These are phyloP conservation scores for Empis livida DNA, from an alignment of 2,888 invertebrate genomes.

Conservation along the genomic window DNA sequence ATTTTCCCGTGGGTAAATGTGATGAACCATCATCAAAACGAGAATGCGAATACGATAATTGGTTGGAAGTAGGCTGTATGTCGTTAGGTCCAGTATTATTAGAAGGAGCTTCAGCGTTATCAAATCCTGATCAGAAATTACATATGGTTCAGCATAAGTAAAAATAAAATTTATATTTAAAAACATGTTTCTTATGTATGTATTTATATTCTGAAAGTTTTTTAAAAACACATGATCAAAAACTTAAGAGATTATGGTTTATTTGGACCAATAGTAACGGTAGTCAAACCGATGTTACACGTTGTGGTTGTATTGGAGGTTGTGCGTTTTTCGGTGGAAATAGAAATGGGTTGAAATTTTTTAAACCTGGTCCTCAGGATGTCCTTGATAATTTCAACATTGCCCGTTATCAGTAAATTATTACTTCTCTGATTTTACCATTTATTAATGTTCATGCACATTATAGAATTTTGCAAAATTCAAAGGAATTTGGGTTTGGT, in stretches of 20 bases:
- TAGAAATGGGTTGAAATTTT: conserved; percentile 75
- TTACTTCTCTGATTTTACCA: not conserved
- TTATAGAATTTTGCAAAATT: conserved; percentile 54
- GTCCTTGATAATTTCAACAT: conserved; percentile 71
- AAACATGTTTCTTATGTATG: not conserved
- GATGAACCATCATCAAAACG: too few relatives aligned
- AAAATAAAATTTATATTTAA: conserved; percentile 8
- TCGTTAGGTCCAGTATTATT: conserved; percentile 81
- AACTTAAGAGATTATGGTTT: conserved; percentile 83
- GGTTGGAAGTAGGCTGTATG: conserved; percentile 86
- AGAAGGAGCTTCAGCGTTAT: conserved; percentile 76
- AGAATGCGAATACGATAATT: conserved; percentile 42
- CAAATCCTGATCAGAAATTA: conserved; percentile 61
- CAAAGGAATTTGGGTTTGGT: conserved; percentile 81
- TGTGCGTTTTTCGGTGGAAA: conserved; percentile 91
- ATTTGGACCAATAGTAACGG: conserved; percentile 54
- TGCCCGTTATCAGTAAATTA: conserved; percentile 44
- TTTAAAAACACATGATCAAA: conserved; percentile 69
- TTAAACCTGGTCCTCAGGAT: conserved; percentile 72
- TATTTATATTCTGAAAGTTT: conserved; percentile 35
- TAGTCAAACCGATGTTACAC: conserved; percentile 48
- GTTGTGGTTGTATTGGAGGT: conserved; percentile 93
- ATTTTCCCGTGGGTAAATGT: too few relatives aligned
- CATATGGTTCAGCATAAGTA: conserved; percentile 69
- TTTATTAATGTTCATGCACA: conserved; percentile 2